These are phyloP conservation scores for Lobophora halterata DNA, from an alignment of 2,888 invertebrate genomes.

Conservation along the genomic window DNA sequence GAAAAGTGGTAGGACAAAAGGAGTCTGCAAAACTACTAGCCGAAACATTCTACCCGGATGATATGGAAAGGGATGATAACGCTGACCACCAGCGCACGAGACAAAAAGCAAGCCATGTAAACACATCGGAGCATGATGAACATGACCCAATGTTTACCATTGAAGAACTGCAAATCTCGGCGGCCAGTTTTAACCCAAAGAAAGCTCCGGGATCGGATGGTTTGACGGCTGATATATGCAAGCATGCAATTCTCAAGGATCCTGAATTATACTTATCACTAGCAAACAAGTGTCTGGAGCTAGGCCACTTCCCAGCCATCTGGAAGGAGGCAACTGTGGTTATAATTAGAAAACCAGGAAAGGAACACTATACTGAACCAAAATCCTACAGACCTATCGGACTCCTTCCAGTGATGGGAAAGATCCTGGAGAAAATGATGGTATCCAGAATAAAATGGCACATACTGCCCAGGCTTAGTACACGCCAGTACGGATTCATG, in stretches of 20 bases:
- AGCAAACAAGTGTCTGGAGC: conserved; percentile 1
- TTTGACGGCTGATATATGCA: conserved; percentile 7
- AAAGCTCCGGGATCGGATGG: conserved; percentile 20
- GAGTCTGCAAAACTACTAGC: conserved; percentile 7
- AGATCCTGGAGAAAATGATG: conserved; percentile 15
- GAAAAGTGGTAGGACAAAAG: not conserved
- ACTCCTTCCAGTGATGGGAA: conserved; percentile 24
- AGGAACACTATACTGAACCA: not conserved
- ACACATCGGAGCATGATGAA: not conserved
- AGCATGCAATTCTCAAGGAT: conserved; percentile 22
- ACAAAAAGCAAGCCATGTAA: not conserved
- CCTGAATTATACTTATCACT: not conserved
- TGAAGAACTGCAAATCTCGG: conserved; percentile 6
- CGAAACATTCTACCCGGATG: conserved; percentile 12
- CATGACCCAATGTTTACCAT: conserved; percentile 23
- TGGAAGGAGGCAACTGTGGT: conserved; percentile 12
- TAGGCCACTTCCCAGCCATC: not conserved
- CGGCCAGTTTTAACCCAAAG: conserved; percentile 18
- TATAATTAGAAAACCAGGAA: conserved; percentile 1
- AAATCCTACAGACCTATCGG: conserved; percentile 14
- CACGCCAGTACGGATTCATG: too few relatives aligned
- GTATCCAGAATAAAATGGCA: conserved; percentile 1
- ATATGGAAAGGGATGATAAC: not conserved
- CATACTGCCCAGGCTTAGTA: too few relatives aligned
- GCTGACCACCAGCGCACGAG: too few relatives aligned